Evolutionary conservation across 2,113 vertebrate genomes (phyloP).

Genomic region (Blennius ocellaris): DNA sequence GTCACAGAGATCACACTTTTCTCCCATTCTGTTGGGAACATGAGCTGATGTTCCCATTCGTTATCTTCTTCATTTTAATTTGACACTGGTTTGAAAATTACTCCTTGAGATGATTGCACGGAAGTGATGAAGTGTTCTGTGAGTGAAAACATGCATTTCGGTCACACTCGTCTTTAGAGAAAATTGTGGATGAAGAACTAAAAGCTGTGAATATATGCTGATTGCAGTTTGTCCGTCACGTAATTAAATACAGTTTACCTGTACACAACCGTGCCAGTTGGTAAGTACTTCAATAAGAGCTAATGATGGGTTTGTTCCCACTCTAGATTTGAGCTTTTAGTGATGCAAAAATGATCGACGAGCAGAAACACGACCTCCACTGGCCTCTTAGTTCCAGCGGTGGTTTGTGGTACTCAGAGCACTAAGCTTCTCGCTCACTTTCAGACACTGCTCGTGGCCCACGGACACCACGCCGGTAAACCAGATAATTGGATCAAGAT

Average conservation of each 20-base stretch:
- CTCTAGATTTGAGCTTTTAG: conserved; percentile 2
- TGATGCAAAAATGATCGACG: conserved; percentile 26
- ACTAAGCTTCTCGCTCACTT: conserved; percentile 20
- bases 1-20: neutral
- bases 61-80: neutral
- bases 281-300: conserved; percentile 13
- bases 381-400: neutral
- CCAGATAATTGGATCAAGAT: conserved; percentile 31
- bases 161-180: no score
- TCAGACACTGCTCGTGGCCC: conserved; percentile 18
- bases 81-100: no score
- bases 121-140: neutral
- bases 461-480: conserved; percentile 6
- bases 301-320: neutral
- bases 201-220: no score
- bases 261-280: no score
- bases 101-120: no score
- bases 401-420: conserved; percentile 19
- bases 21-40: conserved; percentile 1
- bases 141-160: no score
- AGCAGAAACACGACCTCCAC: conserved; percentile 11
- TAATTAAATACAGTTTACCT: neutral
- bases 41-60: neutral
- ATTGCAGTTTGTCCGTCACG: neutral
- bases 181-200: no score